phyloP scores from a whole-genome alignment of 2,888 invertebrate genomes.

The Callyntrura guangdongensis region DNA sequence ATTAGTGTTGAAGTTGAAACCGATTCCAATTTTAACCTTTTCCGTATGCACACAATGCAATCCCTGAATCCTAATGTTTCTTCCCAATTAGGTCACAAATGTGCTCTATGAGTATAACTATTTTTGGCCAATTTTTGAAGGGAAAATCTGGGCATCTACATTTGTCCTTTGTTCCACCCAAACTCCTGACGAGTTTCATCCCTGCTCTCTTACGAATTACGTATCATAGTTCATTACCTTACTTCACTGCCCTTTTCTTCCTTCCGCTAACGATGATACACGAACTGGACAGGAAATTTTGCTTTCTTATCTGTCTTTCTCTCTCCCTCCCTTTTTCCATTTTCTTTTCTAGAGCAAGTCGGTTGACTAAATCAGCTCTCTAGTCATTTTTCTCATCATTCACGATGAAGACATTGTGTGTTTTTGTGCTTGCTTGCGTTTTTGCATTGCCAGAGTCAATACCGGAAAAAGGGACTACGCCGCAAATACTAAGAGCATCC shows the following conservation, averaged over 20 bases:
- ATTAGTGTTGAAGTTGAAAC: background rate
- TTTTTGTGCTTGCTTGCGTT: slow-evolving; percentile 56
- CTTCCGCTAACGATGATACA: background rate
- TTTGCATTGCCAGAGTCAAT: slow-evolving; percentile 39
- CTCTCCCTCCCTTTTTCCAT: background rate
- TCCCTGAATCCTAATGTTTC: background rate
- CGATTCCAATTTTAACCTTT: slow-evolving; percentile 11
- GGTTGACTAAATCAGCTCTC: slow-evolving; percentile 50
- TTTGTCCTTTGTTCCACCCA: background rate
- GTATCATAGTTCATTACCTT: slow-evolving; percentile 38
- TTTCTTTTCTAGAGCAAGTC: slow-evolving; percentile 21
- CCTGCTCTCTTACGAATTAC: slow-evolving; percentile 4
- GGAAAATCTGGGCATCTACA: slow-evolving; percentile 1
- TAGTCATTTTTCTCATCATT: slow-evolving; percentile 52
- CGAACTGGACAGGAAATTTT: slow-evolving; percentile 37
- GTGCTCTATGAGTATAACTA: background rate
- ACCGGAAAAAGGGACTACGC: slow-evolving; percentile 12
- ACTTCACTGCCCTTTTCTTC: background rate
- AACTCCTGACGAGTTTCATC: slow-evolving; percentile 4
- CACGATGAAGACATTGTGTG: slow-evolving; percentile 40
- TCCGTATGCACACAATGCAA: background rate
- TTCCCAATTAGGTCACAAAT: background rate
- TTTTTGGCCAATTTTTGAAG: background rate
- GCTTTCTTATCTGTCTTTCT: slow-evolving; percentile 1
- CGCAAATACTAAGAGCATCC: background rate